Conservation (phyloP, 2,113 vertebrate genomes). For the human region DNA sequence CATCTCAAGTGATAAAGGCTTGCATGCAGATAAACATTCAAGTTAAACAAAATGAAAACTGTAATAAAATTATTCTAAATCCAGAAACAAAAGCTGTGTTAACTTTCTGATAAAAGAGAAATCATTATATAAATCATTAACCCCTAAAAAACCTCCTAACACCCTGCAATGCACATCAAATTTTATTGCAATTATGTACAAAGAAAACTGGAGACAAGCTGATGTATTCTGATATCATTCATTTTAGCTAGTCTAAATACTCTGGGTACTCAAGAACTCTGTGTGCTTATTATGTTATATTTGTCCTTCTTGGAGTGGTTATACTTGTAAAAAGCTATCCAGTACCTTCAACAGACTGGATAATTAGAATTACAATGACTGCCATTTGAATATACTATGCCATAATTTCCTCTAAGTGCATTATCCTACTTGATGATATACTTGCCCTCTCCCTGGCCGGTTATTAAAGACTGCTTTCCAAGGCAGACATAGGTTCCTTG, state of each 20-base stretch:
- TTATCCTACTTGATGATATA: conserved; percentile 17
- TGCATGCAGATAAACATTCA: conserved; percentile 27
- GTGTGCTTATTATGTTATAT: conserved; percentile 57
- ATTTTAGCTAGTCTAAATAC: conserved; percentile 52
- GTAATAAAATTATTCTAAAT: conserved; percentile 62
- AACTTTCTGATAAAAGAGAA: conserved; percentile 60
- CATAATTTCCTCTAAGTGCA: conserved; percentile 54
- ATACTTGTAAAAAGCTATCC: conserved; percentile 56
- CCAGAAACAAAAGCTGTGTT: conserved; percentile 57
- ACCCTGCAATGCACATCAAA: conserved; percentile 60
- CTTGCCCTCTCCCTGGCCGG: background rate
- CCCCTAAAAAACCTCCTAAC: conserved; percentile 67
- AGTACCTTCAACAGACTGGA: conserved; percentile 52
- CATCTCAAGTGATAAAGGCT: conserved; percentile 10
- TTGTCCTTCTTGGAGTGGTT: conserved; percentile 65
- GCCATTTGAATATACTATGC: conserved; percentile 63
- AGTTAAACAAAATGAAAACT: conserved; percentile 61
- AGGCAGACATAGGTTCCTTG: background rate
- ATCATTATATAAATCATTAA: conserved; percentile 72
- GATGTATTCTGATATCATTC: conserved; percentile 63
- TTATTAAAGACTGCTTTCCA: conserved; percentile 25
- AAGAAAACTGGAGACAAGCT: conserved; percentile 64
- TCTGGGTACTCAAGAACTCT: conserved; percentile 47
- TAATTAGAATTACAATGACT: conserved; percentile 71
- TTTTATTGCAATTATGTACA: conserved; percentile 66